Percentiles rank a stretch among this genome's conserved stretches.
Conservation (phyloP, 2,113 vertebrate genomes). For the Pelecanoides urinatrix region DNA sequence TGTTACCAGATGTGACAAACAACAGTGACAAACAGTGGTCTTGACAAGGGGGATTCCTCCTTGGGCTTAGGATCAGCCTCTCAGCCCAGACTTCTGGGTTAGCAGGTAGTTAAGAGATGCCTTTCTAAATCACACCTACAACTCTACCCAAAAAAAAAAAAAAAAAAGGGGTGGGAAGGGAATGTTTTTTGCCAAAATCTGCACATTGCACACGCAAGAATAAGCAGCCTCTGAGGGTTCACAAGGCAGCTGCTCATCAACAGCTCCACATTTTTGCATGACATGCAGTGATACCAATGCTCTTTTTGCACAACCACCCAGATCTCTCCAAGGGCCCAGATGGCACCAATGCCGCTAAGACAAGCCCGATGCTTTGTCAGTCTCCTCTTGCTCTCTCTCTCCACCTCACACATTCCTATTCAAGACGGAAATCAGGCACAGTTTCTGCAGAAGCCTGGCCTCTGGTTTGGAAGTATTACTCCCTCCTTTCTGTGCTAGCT, state of each 20-base stretch:
- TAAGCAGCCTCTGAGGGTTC: not conserved
- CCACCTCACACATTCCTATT: not conserved
- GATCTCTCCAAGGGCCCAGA: not conserved
- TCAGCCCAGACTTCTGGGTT: not conserved
- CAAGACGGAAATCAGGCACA: not conserved
- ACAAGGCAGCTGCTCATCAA: not conserved
- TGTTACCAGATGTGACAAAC: not conserved
- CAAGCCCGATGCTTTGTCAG: not conserved
- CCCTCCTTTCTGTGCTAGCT: not conserved
- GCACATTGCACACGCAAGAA: not conserved
- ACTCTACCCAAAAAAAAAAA: no score
- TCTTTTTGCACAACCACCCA: not conserved
- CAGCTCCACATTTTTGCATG: not conserved
- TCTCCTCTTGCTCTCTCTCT: not conserved
- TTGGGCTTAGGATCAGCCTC: not conserved
- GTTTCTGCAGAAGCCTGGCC: not conserved
- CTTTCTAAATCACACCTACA: not conserved
- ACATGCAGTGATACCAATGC: not conserved
- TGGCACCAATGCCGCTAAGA: not conserved
- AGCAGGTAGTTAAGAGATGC: not conserved
- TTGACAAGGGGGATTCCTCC: not conserved
- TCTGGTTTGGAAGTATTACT: not conserved
- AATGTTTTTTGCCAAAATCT: not conserved
- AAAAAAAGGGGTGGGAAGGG: not conserved
- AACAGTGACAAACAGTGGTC: not conserved